Base-by-base conservation (phyloP, 1,140 invertebrate species). In the Sipha flava region DNA sequence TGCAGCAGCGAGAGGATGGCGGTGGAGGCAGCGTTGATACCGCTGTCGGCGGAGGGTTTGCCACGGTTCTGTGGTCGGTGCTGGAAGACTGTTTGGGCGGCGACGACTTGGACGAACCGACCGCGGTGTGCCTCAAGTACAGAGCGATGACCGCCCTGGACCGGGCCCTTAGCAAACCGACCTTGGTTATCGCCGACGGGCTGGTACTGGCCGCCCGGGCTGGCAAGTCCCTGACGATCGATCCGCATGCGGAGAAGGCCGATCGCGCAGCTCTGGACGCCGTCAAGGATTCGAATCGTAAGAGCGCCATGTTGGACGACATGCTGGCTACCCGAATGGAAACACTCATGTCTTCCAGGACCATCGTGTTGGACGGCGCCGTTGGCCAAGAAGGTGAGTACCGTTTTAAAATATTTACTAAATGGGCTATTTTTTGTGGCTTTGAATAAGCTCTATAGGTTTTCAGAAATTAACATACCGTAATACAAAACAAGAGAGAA, bases 251-350 rank as follows among this genome's bases (percentile, higher is more conserved):
- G 31, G 72, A 75, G 0, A 37, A 37, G 7, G 52, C 49, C 0
- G 73, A 77, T 7, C 52, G 52, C 1, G 73, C 49, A 5, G 49
- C 49, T 4, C 73, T 77, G 12, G 73, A 77, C 12, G 66, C 66
- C 0, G 52, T 52, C 34, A 5, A 23, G 6, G 73, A 77, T 14
- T 4, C 49, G n/a, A 52, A 59, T 52, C 0, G 1, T 14, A 59
- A 77, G 73, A 54, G n/a, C 52, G 73, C 73, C 1, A 31, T 77
- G 21, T n/a, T 77, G 7, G 73, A 77, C 49, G 73, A 77, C 21
- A 77, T 77, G 73, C 31, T 77, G 0, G 73, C 73, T 34, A 59
- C 2, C 73, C 73, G 73, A 0, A n/a, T 77, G 49, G 73, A 77
- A 34, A 23, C 21, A 9, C 34, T 77, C 21, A 29, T 77, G 73